Evolutionary conservation across 2,888 invertebrate species (phyloP), one percentile per base, ranked within the genome.

Genomic region (Tricholauxania praeusta): DNA sequence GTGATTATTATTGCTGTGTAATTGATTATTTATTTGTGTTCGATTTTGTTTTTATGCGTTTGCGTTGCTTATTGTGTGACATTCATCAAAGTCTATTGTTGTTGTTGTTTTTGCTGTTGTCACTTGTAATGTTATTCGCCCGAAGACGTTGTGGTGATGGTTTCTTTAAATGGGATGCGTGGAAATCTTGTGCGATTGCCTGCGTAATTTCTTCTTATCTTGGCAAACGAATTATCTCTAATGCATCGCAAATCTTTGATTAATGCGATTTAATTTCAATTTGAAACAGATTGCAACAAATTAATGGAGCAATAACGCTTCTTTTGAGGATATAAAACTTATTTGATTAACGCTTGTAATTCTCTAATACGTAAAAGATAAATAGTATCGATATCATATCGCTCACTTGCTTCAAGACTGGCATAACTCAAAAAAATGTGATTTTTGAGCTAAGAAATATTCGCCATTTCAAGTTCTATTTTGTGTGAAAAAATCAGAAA

Each of bases 1-100:
- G 17, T 59, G 17, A 68, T 68, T 32, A 70, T 60, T 70, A 62
- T 60, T 51, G 60, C 62, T 70, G 12, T 67, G 62, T 62, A 72
- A 65, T 62, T 60, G 68, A 60, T 71, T 71, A 60, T 75, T 69
- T 72, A 66, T 73, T 55, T 49, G 17, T 71, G 32, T 49, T 64
- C 65, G 57, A 70, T 60, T 66, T 49, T 52, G 63, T 47, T 55
- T 68, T 64, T 70, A 12, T 17, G 19, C 39, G 14, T 51, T 62
- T 62, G 62, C 59, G 32, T 62, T 32, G 65, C 77, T 75, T 78
- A 76, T 78, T 77, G 76, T 74, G 70, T 76, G 78, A 76, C 76
- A 76, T 79, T 79, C 75, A 77, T 79, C 76, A 78, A 75, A 75
- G 77, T 70, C 74, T 68, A 67, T 71, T 47, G 65, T 57, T 53